A percentile compares a stretch with the other conserved stretches of the same genome.
phyloP scores from a whole-genome alignment of 2,797 vertebrate species.

The Spinibarbus caldwelli region DNA sequence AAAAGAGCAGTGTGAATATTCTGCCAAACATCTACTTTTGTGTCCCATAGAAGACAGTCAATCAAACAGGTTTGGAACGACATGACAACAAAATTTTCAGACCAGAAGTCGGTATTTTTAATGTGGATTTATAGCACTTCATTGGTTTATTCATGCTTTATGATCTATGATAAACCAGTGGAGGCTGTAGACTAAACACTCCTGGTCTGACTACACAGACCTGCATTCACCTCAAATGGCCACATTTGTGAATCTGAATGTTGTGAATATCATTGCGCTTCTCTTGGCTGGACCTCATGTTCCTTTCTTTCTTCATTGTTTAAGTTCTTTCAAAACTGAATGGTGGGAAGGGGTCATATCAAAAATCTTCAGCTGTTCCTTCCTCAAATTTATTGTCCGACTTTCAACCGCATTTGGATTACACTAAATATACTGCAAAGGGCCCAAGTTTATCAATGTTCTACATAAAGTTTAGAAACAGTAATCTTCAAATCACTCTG shows the following conservation, averaged over 20 bases:
- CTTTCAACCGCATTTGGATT: background rate
- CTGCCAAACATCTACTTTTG: background rate
- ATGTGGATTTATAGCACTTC: background rate
- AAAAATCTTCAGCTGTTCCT: background rate
- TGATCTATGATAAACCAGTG: slow-evolving; percentile 25
- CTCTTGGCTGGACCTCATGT: background rate
- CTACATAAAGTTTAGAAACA: background rate
- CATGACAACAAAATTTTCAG: background rate
- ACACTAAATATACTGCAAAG: too few relatives aligned
- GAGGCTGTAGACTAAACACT: slow-evolving; percentile 38
- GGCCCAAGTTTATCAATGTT: background rate
- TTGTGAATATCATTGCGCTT: background rate
- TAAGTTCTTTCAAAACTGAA: background rate
- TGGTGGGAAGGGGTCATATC: background rate
- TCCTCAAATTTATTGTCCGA: background rate
- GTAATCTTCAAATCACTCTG: background rate
- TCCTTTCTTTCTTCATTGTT: background rate
- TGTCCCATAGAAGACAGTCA: background rate
- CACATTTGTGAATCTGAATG: background rate
- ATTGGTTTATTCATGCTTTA: slow-evolving; percentile 20
- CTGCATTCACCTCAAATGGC: background rate
- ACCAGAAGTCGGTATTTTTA: slow-evolving; percentile 6
- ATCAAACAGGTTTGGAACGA: background rate
- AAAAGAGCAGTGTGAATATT: background rate
- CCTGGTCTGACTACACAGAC: background rate